Evolutionary conservation across 2,888 invertebrate genomes (phyloP), one percentile per base, ranked within the genome.

Genomic region (Buathra laborator): DNA sequence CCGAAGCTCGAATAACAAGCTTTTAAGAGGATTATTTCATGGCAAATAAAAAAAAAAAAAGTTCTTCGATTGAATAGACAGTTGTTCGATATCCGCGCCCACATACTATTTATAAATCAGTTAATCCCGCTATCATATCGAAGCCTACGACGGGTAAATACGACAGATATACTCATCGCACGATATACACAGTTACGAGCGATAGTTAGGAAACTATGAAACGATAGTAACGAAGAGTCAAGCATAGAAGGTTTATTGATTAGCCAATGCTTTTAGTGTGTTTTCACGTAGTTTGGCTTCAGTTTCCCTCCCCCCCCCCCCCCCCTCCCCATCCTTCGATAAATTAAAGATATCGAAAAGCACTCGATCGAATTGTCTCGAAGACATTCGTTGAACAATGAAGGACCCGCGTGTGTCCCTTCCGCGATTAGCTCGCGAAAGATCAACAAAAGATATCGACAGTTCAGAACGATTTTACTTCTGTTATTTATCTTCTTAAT

Each of bases 211-310:
- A 66, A 56, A 75, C 72, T 72, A 56, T 12, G 4, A 59, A 59
- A 53, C 56, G 37, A 53, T 16, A 37, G 32, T 70, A 44, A 67
- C 81, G 59, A 46, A 86, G 88, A 88, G 89, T 62, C 48, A 70
- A 89, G 85, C 86, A 88, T 86, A 81, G 86, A 88, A 87, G 86
- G 88, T 91, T 92, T 91, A 91, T 92, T 93, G 92, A 92, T 93
- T 90, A 89, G 88, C 89, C 91, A 92, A 93, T 92, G 90, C 92
- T 91, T 91, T 93, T 91, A 92, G 89, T 86, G 88, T 86, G 82
- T 82, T 85, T 85, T 68, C 76, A 10, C 37, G 43, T 64, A 79
- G 48, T 80, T 46, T 48, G 46, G 9, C 59, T 32, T 29, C 16
- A 10, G 56, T 37, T 37, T 37, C 9, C 37, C 37, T 37, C 37